Evolutionary conservation across 2,113 vertebrate species (phyloP).

Genomic region (Myrmophylax atrothorax): DNA sequence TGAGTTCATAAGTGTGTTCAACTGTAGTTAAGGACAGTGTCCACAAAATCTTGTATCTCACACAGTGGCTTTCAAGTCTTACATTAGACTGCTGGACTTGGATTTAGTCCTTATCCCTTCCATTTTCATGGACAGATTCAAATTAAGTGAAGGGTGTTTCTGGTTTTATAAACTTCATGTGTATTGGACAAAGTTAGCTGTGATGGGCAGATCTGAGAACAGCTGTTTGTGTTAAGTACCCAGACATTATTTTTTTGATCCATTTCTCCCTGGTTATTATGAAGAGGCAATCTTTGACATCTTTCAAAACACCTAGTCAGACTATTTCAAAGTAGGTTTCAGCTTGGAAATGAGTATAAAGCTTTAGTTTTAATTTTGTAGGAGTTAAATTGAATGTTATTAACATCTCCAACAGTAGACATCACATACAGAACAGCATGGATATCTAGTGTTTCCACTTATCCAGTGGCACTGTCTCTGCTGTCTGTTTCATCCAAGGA

Average conservation of each 20-base stretch:
- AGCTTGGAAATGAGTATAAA: neutral
- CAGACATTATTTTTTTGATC: neutral
- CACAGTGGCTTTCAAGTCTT: neutral
- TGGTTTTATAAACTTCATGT: neutral
- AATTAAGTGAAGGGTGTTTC: neutral
- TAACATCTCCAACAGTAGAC: conserved; percentile 37
- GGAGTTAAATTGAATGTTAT: conserved; percentile 62
- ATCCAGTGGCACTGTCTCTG: conserved; percentile 53
- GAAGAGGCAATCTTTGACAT: neutral
- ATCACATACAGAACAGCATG: conserved; percentile 16
- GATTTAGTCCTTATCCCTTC: neutral
- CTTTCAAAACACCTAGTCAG: neutral
- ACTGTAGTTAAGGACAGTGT: neutral
- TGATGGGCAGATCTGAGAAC: neutral
- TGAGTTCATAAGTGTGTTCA: neutral
- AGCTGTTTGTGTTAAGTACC: rapidly evolving
- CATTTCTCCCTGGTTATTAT: neutral
- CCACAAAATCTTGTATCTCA: neutral
- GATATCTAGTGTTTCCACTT: conserved; percentile 39
- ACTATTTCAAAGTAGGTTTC: neutral
- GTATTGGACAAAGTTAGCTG: neutral
- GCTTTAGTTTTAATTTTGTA: conserved; percentile 49
- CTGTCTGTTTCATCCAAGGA: conserved; percentile 65
- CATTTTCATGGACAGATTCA: neutral
- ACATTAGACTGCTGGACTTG: neutral